Percentiles rank a stretch among this genome's conserved stretches.
These are phyloP conservation scores for Microtus ochrogaster DNA, from an alignment of 2,113 vertebrate species.

Conservation along the genomic window DNA sequence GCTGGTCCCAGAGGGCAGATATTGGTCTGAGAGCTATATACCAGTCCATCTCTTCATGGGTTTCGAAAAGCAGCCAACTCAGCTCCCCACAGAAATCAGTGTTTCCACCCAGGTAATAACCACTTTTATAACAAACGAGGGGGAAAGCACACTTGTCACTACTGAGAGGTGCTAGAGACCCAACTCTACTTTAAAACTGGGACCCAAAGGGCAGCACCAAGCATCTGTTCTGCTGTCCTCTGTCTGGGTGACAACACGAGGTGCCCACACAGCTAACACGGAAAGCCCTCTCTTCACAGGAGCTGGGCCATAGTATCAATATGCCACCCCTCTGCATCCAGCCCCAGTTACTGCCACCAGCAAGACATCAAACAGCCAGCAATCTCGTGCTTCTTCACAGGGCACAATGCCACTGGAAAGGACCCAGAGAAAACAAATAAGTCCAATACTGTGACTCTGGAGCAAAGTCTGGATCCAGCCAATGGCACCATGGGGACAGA, in stretches of 20 bases:
- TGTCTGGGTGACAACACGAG: accelerated
- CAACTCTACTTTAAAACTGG: neutral
- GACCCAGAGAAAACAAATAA: neutral
- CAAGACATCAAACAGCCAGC: neutral
- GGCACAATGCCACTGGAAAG: neutral
- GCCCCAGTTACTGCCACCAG: neutral
- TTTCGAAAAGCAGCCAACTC: neutral
- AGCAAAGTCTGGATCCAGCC: neutral
- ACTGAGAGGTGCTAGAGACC: neutral
- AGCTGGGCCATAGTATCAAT: neutral
- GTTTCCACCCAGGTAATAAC: neutral
- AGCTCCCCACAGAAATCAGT: neutral
- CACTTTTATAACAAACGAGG: neutral
- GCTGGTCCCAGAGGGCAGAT: neutral
- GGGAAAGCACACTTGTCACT: neutral
- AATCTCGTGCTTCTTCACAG: neutral
- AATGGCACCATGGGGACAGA: accelerated
- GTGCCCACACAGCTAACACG: accelerated
- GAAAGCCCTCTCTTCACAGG: neutral
- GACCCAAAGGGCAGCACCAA: neutral
- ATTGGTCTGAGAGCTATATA: neutral
- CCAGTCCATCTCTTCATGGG: neutral
- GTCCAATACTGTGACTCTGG: neutral
- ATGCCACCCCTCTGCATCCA: neutral
- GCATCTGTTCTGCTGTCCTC: neutral